Percentiles rank a stretch among this genome's conserved stretches.
Evolutionary conservation across 2,797 vertebrate species (phyloP).

Genomic region (Tangara arthus): DNA sequence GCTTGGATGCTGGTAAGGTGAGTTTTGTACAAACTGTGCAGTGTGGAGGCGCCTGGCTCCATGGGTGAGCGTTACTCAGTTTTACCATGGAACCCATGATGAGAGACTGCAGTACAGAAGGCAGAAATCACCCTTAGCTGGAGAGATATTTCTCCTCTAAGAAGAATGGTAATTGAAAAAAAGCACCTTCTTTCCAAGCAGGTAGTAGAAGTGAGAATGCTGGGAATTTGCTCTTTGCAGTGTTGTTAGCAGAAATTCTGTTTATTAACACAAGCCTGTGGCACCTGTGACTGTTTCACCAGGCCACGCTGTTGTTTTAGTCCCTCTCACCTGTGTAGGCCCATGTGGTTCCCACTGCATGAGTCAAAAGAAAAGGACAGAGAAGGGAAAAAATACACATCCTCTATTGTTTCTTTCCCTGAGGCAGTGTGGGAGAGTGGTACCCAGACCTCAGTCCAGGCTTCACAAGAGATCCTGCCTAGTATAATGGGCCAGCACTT

Average conservation of each 20-base stretch:
- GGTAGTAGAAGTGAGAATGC: background rate
- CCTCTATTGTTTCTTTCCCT: background rate
- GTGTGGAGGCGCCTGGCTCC: background rate
- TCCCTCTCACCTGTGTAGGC: background rate
- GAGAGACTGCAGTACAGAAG: background rate
- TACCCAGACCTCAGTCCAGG: background rate
- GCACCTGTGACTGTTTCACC: background rate
- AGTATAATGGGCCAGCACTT: background rate
- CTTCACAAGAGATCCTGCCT: background rate
- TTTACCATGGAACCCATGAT: background rate
- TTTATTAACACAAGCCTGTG: background rate
- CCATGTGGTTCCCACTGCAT: background rate
- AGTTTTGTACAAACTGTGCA: background rate
- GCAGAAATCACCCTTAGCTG: background rate
- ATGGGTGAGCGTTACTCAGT: background rate
- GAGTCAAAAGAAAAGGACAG: background rate
- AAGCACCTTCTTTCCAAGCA: background rate
- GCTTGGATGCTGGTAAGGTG: background rate
- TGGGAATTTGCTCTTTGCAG: background rate
- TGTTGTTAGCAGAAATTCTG: background rate
- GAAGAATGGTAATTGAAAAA: background rate
- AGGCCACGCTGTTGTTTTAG: background rate
- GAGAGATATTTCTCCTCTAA: background rate
- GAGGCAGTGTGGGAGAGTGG: background rate
- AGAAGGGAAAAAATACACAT: background rate